phyloP scores from a whole-genome alignment of 1,140 invertebrate species.

The Drosophila navojoa region DNA sequence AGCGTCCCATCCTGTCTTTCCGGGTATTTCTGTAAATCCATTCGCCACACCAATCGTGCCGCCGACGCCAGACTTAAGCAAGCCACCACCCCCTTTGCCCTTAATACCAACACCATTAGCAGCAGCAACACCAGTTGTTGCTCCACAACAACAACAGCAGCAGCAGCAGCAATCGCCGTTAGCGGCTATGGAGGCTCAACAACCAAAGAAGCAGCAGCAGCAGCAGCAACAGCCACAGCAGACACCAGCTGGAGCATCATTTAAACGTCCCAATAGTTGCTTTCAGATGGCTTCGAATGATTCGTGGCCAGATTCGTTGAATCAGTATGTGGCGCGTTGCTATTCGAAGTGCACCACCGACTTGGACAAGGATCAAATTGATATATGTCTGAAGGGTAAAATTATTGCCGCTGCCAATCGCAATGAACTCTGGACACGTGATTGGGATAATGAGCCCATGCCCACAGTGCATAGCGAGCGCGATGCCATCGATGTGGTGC shows the following conservation, averaged over 20 bases:
- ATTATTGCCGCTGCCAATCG: conserved; percentile 94
- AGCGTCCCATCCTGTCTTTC: conserved; percentile 19
- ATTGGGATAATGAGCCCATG: conserved; percentile 96
- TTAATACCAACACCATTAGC: conserved; percentile 23
- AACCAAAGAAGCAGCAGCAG: conserved; percentile 16
- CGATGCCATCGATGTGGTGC: conserved; percentile 85
- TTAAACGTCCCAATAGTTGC: conserved; percentile 69
- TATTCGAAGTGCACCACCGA: conserved; percentile 94
- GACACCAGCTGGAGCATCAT: conserved; percentile 20
- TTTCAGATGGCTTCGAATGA: conserved; percentile 85
- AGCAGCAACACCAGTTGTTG: conserved; percentile 13
- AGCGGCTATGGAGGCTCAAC: neutral
- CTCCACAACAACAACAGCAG: conserved; percentile 16
- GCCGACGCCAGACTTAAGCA: conserved; percentile 56
- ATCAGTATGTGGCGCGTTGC: conserved; percentile 94
- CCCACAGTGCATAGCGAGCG: conserved; percentile 92
- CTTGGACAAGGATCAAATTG: conserved; percentile 96
- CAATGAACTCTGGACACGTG: conserved; percentile 92
- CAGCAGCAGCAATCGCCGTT: neutral
- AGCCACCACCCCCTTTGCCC: conserved; percentile 71
- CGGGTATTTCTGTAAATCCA: conserved; percentile 27
- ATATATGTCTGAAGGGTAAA: conserved; percentile 96
- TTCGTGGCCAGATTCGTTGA: conserved; percentile 90
- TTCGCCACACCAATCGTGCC: conserved; percentile 52
- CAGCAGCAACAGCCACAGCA: conserved; percentile 15